A percentile compares a stretch with the other conserved stretches of the same genome.
phyloP scores from a whole-genome alignment of 2,888 invertebrate species.

The Diaperis boleti region DNA sequence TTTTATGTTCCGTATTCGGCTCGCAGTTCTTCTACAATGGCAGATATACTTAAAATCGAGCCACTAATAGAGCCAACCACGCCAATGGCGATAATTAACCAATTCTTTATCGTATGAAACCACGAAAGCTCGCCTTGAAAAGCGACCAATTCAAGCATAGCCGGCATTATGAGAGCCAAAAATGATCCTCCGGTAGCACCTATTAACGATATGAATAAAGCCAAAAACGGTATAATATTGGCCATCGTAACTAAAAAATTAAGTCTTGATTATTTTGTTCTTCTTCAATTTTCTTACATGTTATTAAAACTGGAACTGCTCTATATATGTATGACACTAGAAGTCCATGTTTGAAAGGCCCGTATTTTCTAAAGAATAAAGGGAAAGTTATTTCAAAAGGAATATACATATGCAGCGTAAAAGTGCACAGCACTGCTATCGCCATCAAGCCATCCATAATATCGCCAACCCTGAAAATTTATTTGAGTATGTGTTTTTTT shows the following conservation, averaged over 20 bases:
- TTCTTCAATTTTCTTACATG: slow-evolving; percentile 25
- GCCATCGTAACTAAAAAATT: slow-evolving; percentile 78
- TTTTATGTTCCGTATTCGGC: neutral
- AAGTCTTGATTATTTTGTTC: slow-evolving; percentile 9
- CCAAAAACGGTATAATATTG: slow-evolving; percentile 82
- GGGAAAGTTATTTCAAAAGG: slow-evolving; percentile 90
- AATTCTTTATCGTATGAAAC: slow-evolving; percentile 1
- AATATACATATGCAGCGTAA: slow-evolving; percentile 92
- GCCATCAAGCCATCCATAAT: slow-evolving; percentile 82
- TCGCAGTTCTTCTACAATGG: slow-evolving; percentile 13
- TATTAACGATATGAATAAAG: slow-evolving; percentile 86
- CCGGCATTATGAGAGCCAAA: slow-evolving; percentile 86
- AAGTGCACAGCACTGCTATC: slow-evolving; percentile 84
- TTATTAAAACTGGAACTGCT: slow-evolving; percentile 19
- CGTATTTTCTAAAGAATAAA: slow-evolving; percentile 68
- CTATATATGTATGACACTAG: slow-evolving; percentile 3
- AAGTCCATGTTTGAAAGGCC: slow-evolving; percentile 67
- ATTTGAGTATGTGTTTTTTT: neutral
- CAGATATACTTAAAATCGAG: slow-evolving; percentile 1
- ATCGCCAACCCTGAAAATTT: slow-evolving; percentile 75
- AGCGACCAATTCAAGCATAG: slow-evolving; percentile 76
- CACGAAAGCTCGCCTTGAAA: slow-evolving; percentile 60
- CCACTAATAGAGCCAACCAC: slow-evolving; percentile 13
- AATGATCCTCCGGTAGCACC: slow-evolving; percentile 88
- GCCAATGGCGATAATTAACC: slow-evolving; percentile 8